Base-by-base conservation (phyloP, 2,113 vertebrate species). In the Barbus barbus region DNA sequence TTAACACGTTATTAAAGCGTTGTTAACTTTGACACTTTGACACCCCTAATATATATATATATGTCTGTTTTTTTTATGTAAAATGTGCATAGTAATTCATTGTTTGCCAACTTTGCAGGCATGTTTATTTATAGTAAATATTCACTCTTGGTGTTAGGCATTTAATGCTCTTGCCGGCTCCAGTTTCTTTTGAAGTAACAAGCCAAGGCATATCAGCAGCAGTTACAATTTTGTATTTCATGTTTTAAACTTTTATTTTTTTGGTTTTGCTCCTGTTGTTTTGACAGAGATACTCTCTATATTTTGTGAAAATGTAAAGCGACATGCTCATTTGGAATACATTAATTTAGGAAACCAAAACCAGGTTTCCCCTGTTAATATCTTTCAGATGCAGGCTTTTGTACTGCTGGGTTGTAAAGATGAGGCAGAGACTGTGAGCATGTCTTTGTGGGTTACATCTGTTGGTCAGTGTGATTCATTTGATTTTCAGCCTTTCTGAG, bases 341-440 rank as follows among this genome's bases (percentile, higher is more conserved):
- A 86, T 90, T 89, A 91, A 89, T 88, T 82, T 89, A 89, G 86
- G 82, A 89, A 91, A 91, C 88, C 84, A 84, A 53, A 61, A 89
- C 56, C 88, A 88, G 71, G 58, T 87, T 89, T 90, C 88, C 86
- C 83, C 86, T n/a, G 83, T 63, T 85, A 90, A 90, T 63, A 80
- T 81, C 80, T 82, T 78, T 86, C 69, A 53, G 84, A 80, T 67
- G 82, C 65, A 86, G 7, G 46, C 87, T 87, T 67, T 63, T 14
- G n/a, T 71, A 53, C 65, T 69, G 65, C 18, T 22, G 90, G 38
- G 81, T 86, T 85, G 85, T 89, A 86, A 91, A 89, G 84, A 84
- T 83, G 83, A 83, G 51, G 48, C 46, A 20, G 75, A n/a, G n/a
- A 87, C 78, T 51, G 71, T 46, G 20, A 82, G 78, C 18, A 1